Base-by-base conservation (phyloP, 2,113 vertebrate species). In the Zeus faber region DNA sequence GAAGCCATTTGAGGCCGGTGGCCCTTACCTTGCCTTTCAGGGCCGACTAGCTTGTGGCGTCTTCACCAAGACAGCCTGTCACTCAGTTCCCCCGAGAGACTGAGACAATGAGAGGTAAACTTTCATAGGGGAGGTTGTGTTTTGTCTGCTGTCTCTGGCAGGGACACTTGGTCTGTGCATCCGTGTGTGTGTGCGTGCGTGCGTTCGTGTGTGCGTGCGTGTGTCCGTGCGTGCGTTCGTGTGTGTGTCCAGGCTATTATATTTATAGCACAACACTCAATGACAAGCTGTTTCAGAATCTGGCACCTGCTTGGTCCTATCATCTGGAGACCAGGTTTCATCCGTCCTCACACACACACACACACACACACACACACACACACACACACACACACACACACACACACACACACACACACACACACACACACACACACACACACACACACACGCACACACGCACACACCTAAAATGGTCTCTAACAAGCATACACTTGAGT, bases 71-170 rank as follows among this genome's bases (percentile, higher is more conserved):
- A 49, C 68, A 59, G 70, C 26, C 65, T 70, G 70, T 65, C 58
- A 74, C 67, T 35, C 22, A 50, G 31, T 60, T 70, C 72, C 69
- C 72, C 54, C 58, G 5, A 44, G 18, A 48, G 49, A 54, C 68
- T 51, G 53, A n/a, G 35, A 37, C 37, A 18, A 46, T 45, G 23
- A 39, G 50, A 51, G 29, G 37, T 1, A 8, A 45, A 61, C n/a
- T 53, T 21, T 54, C 41, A 49, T 35, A 17, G 9, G 52, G 24
- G 25, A 52, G 50, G 57, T 51, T 61, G 41, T 62, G 56, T 23
- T 49, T 50, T 41, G 44, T 23, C 59, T 70, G 54, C 55, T 73
- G 65, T n/a, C n/a, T n/a, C n/a, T n/a, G n/a, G 72, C 26, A 43
- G 45, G 59, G 44, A 41, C 54, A 35, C 29, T 25, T 29, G 59